phyloP scores from a whole-genome alignment of 2,888 invertebrate species.

The Pristionchus entomophagus region DNA sequence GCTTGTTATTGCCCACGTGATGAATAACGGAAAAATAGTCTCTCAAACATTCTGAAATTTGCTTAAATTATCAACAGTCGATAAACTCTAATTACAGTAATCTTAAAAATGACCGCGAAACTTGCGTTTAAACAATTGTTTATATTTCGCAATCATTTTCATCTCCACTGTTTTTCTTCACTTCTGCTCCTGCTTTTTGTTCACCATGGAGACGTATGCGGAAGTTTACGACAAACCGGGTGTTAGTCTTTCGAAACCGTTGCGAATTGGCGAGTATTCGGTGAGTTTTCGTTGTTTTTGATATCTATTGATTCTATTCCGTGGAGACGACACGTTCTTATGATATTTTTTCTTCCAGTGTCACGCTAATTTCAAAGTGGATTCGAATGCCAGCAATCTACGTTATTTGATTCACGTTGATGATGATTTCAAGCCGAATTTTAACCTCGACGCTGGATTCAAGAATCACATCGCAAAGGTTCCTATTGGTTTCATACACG shows the following conservation, averaged over 20 bases:
- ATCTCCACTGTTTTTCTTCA: background rate
- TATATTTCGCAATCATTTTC: background rate
- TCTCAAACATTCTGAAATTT: no score
- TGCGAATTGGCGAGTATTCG: constrained; percentile 7
- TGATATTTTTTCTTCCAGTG: background rate
- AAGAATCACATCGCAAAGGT: background rate
- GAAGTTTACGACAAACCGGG: constrained; percentile 18
- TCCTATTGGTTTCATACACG: no score
- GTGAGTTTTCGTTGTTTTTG: background rate
- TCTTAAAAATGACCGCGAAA: background rate
- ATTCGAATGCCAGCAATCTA: background rate
- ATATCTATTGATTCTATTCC: background rate
- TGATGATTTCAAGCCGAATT: background rate
- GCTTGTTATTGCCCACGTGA: no score
- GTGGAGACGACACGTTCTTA: background rate
- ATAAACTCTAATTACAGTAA: background rate
- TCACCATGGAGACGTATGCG: constrained; percentile 1
- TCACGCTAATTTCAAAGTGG: background rate
- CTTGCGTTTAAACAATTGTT: no score
- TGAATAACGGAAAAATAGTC: no score
- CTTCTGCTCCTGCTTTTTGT: background rate
- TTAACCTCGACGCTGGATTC: background rate
- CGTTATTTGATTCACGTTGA: background rate
- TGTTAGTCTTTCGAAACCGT: background rate
- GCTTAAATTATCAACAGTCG: no score